A percentile compares a stretch with the other conserved stretches of the same genome.
phyloP scores from a whole-genome alignment of 2,888 invertebrate species.

The Rosalia funebris region DNA sequence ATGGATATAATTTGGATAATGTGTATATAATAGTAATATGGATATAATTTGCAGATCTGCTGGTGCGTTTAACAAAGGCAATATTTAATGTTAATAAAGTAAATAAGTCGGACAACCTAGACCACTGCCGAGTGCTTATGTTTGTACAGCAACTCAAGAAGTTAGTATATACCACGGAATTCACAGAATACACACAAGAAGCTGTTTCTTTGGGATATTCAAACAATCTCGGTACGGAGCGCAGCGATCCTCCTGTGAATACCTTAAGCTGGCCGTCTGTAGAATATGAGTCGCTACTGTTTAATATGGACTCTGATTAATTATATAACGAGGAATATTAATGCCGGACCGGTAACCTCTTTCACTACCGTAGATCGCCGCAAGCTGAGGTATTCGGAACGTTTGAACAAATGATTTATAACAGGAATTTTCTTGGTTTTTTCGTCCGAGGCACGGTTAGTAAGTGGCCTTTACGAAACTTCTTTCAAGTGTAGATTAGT shows the following conservation, averaged over 20 bases:
- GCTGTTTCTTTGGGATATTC: constrained; percentile 40
- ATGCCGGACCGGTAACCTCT: constrained; percentile 48
- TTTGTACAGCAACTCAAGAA: constrained; percentile 19
- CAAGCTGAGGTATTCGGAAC: constrained; percentile 45
- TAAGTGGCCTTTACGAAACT: not conserved
- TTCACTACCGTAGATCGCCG: constrained; percentile 46
- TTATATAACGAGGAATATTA: constrained; percentile 54
- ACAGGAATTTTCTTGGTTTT: constrained; percentile 25
- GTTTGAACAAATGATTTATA: constrained; percentile 39
- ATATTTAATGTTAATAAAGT: constrained; percentile 36
- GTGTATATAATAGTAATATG: no score
- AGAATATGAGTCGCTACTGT: constrained; percentile 56
- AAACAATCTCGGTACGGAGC: constrained; percentile 41
- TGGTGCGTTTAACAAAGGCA: constrained; percentile 23
- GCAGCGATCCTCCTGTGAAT: constrained; percentile 45
- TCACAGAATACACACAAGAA: constrained; percentile 25
- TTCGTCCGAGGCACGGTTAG: not conserved
- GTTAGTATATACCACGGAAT: constrained; percentile 19
- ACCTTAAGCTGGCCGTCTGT: constrained; percentile 47
- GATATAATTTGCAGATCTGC: no score
- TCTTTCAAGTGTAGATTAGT: not conserved
- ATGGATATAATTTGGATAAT: no score
- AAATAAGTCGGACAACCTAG: constrained; percentile 28
- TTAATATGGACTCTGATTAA: constrained; percentile 57
- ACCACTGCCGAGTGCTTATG: constrained; percentile 13